Conservation (phyloP, 2,113 vertebrate species). For the Chloroceryle aenea region DNA sequence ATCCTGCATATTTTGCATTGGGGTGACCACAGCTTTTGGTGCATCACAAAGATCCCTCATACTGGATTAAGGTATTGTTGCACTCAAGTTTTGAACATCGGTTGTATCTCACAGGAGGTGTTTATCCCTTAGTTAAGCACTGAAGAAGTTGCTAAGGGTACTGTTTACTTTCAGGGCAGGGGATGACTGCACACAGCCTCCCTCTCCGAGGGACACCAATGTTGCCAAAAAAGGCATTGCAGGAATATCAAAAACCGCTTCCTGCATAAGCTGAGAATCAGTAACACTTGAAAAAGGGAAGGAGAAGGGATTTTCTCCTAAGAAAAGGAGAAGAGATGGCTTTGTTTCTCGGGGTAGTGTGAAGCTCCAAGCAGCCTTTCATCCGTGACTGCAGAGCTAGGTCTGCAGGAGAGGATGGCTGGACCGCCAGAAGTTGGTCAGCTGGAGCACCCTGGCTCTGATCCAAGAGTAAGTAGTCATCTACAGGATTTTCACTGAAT, state of each 20-base stretch:
- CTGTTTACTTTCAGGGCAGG: not conserved
- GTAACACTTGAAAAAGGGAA: not conserved
- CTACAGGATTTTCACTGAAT: not conserved
- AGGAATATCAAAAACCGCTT: not conserved
- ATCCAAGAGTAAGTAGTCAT: not conserved
- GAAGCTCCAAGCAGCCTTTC: not conserved
- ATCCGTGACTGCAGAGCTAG: accelerated
- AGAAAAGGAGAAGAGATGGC: not conserved
- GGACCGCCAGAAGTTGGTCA: not conserved
- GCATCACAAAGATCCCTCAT: not conserved
- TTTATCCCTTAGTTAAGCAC: not conserved
- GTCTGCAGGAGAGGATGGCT: not conserved
- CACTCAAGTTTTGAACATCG: not conserved
- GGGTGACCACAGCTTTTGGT: not conserved
- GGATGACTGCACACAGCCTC: not conserved
- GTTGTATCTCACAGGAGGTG: not conserved
- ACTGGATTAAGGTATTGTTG: not conserved
- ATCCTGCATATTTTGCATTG: not conserved
- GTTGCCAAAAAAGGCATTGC: not conserved
- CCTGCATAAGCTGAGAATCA: not conserved
- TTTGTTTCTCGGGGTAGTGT: not conserved
- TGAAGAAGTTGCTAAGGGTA: not conserved
- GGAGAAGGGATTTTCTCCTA: not conserved
- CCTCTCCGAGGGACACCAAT: not conserved
- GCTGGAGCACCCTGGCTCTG: not conserved